Evolutionary conservation across 2,888 invertebrate genomes (phyloP).

Genomic region (Drosophila monieri): DNA sequence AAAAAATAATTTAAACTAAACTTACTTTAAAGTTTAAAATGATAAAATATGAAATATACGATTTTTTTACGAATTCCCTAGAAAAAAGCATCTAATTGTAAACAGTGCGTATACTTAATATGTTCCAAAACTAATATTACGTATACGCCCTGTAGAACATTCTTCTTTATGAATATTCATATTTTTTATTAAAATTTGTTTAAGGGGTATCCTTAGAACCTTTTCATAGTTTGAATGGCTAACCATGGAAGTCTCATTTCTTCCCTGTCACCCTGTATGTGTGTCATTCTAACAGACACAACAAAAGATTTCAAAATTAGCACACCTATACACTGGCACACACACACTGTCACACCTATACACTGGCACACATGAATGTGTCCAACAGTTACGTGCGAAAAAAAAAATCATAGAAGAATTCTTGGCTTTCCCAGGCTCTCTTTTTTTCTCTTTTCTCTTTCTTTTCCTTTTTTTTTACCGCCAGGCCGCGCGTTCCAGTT

Average conservation of each 20-base stretch:
- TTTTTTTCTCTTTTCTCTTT: neutral
- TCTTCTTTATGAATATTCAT: neutral
- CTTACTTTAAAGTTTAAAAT: too few relatives aligned
- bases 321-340: slow-evolving; percentile 52
- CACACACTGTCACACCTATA: slow-evolving; percentile 22
- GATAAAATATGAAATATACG: too few relatives aligned
- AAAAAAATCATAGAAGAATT: slow-evolving; percentile 36
- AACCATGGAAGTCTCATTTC: neutral
- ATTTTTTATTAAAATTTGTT: neutral
- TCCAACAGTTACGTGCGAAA: slow-evolving; percentile 60
- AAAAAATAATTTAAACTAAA: too few relatives aligned
- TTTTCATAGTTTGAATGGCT: neutral
- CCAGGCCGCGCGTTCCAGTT: slow-evolving; percentile 63
- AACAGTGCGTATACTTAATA: slow-evolving; percentile 1
- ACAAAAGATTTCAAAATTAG: slow-evolving; percentile 71
- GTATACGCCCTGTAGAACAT: neutral
- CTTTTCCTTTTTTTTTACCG: slow-evolving; percentile 4
- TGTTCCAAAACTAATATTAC: neutral
- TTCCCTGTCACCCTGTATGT: slow-evolving; percentile 30
- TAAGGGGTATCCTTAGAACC: neutral
- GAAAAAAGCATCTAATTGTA: neutral
- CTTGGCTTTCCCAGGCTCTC: slow-evolving; percentile 16
- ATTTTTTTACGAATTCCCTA: too few relatives aligned
- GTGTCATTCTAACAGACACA: slow-evolving; percentile 53
- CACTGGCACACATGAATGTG: slow-evolving; percentile 4